Base-by-base conservation (phyloP, 2,888 invertebrate genomes). In the Zootermopsis nevadensis region DNA sequence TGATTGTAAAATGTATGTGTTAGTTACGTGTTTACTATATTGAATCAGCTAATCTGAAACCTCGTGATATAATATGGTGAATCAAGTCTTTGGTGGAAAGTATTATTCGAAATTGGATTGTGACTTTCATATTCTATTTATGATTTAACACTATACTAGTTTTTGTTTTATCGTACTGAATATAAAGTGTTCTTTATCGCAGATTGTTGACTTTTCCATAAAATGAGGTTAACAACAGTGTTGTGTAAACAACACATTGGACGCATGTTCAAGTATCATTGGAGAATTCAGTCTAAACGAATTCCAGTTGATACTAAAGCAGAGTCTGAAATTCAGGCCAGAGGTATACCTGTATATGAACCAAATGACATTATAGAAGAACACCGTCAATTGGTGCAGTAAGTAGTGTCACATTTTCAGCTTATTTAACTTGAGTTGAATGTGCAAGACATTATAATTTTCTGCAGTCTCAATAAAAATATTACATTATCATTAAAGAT, bases 191-290 rank as follows among this genome's bases (percentile, higher is more conserved):
- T 1, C 8, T 10, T 69, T 0, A 33, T 30, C 22, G 31, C 69
- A 69, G 33, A 33, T 69, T 69, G 27, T 69, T 8, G 19, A 33
- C 22, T 69, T 30, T 69, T 4, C 31, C 3, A 33, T 22, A 88
- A 88, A 88, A 96, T 96, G 96, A 93, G 92, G 86, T 86, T 95
- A 67, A 92, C 94, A 24, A 91, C 91, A 84, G 89, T 91, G 84
- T 89, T 95, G 86, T 91, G 89, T 83, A 91, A 92, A 48, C 95
- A 95, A 87, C 94, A 96, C 88, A 92, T 95, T 86, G 95, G 92
- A 74, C 93, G 94, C 91, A 93, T 93, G 91, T 93, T 94, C 86
- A 93, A 93, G 88, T 92, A 91, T 85, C 93, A 95, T 88, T 97
- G 96, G 96, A 89, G 92, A 85, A 86, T 92, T 3, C 93, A 94